Conservation (phyloP, 2,888 invertebrate genomes). For the Leptopilina myrica region DNA sequence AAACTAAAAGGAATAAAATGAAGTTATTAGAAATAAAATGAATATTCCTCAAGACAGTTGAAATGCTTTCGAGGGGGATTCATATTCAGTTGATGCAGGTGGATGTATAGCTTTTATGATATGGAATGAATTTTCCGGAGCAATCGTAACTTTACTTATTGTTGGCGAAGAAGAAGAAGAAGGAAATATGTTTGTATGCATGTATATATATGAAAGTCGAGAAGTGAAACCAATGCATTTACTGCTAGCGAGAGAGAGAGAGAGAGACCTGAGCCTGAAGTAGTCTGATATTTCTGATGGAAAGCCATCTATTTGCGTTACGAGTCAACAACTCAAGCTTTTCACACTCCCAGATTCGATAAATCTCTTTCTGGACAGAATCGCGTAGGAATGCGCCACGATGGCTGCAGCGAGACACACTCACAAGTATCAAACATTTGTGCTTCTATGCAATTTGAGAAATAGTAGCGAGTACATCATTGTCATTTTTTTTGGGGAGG, state of each 20-base stretch:
- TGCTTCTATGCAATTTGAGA: constrained; percentile 6
- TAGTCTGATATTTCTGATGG: constrained; percentile 19
- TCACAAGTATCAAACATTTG: constrained; percentile 26
- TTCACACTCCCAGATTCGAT: not conserved
- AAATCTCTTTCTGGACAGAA: constrained; percentile 26
- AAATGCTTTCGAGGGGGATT: not conserved
- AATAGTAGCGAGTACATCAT: constrained; percentile 9
- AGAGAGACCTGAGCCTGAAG: constrained; percentile 11
- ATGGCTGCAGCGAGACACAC: not conserved
- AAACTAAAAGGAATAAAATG: too few species aligned
- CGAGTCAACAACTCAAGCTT: constrained; percentile 30
- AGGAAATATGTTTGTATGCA: not conserved
- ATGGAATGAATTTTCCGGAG: constrained; percentile 21
- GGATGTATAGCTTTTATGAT: constrained; percentile 19
- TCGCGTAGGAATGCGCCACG: constrained; percentile 8
- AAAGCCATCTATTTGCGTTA: constrained; percentile 30
- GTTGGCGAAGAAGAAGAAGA: not conserved
- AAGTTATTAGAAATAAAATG: too few species aligned
- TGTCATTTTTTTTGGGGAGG: not conserved
- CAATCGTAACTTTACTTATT: constrained; percentile 34
- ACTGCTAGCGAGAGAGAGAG: not conserved
- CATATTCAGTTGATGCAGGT: constrained; percentile 16
- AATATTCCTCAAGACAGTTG: not conserved
- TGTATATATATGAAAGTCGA: constrained; percentile 11
- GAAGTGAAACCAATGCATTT: constrained; percentile 20